Conservation (phyloP, 2,888 invertebrate species). For the Boloria euphrosyne region DNA sequence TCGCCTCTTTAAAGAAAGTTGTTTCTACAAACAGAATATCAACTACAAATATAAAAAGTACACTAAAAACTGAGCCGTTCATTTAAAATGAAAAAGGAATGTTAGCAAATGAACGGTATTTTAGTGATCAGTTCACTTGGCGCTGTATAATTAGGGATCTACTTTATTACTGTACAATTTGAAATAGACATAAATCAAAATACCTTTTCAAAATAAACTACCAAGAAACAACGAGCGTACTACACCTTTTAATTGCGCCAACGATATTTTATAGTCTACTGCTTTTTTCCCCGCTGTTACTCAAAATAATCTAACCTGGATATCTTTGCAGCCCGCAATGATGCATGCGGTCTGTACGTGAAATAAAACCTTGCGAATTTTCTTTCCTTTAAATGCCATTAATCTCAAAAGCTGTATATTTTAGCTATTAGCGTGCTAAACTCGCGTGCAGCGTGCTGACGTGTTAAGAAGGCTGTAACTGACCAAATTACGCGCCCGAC, state of each 20-base stretch:
- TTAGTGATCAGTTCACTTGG: constrained; percentile 16
- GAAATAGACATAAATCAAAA: constrained; percentile 24
- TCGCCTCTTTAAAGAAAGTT: background rate
- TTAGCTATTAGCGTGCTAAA: constrained; percentile 38
- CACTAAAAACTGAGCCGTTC: background rate
- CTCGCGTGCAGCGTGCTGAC: constrained; percentile 50
- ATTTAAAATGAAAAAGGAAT: background rate
- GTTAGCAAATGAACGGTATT: background rate
- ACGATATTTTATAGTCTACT: constrained; percentile 73
- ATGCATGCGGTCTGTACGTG: constrained; percentile 63
- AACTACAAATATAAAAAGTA: background rate
- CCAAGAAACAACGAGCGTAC: constrained; percentile 37
- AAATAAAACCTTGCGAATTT: constrained; percentile 53
- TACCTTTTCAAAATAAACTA: constrained; percentile 17
- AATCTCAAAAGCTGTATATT: constrained; percentile 39
- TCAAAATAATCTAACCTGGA: constrained; percentile 79
- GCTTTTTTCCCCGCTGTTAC: constrained; percentile 71
- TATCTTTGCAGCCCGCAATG: constrained; percentile 65
- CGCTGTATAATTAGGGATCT: constrained; percentile 12
- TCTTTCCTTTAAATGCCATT: constrained; percentile 53
- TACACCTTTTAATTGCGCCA: constrained; percentile 71
- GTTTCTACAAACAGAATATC: background rate
- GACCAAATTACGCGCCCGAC: constrained; percentile 41
- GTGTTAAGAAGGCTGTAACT: constrained; percentile 40
- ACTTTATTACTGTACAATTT: constrained; percentile 19